These are phyloP conservation scores for Psettodes erumei DNA, from an alignment of 2,113 vertebrate genomes.

Conservation along the genomic window DNA sequence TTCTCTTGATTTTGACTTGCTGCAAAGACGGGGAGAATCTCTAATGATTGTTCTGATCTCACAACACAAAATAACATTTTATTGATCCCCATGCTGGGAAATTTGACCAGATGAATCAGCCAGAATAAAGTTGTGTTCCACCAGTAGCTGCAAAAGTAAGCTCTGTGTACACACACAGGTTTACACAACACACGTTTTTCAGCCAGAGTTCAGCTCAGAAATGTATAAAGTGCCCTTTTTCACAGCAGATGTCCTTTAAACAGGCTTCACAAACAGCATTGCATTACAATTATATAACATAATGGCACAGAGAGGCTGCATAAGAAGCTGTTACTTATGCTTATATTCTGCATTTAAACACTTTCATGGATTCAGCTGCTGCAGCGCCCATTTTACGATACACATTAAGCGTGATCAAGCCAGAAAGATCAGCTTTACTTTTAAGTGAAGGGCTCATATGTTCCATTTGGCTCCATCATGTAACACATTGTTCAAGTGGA, in stretches of 20 bases:
- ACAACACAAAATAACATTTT: too few relatives aligned
- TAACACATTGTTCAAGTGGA: background rate
- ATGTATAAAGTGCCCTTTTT: background rate
- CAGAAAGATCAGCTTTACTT: slow-evolving; percentile 3
- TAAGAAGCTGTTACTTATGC: slow-evolving; percentile 20
- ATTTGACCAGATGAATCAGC: background rate
- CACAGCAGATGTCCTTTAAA: slow-evolving; percentile 7
- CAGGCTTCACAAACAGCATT: background rate
- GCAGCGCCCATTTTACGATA: background rate
- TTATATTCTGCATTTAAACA: slow-evolving; percentile 9
- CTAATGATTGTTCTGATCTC: too few relatives aligned
- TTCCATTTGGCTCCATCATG: slow-evolving; percentile 15
- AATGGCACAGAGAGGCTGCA: background rate
- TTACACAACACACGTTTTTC: background rate
- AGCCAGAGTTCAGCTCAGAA: background rate
- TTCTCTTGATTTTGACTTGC: too few relatives aligned
- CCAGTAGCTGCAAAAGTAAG: too few relatives aligned
- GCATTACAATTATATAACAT: slow-evolving; percentile 9
- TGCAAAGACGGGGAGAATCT: too few relatives aligned
- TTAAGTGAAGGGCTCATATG: background rate
- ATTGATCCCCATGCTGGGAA: too few relatives aligned
- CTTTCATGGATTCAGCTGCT: slow-evolving; percentile 9
- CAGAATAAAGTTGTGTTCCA: background rate
- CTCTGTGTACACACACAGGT: background rate
- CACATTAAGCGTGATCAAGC: slow-evolving; percentile 2